Conservation (phyloP, 2,113 vertebrate species). For the Neofelis nebulosa region DNA sequence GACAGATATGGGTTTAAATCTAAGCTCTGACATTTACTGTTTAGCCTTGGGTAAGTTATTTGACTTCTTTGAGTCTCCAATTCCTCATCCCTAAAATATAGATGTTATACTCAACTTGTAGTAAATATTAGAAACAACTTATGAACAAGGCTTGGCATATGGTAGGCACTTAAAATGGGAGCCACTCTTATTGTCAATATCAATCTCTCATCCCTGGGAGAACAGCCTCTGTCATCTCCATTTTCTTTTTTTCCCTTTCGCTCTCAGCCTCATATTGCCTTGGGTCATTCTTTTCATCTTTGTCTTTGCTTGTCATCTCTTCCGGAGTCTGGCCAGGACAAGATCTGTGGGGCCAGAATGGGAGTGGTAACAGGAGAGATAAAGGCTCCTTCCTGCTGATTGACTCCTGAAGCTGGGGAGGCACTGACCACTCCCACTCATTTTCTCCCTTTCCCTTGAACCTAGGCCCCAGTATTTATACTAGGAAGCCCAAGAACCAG, state of each 20-base stretch:
- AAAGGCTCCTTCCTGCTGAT: background rate
- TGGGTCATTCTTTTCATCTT: background rate
- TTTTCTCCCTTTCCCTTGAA: background rate
- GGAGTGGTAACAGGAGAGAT: background rate
- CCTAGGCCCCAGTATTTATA: rapidly evolving
- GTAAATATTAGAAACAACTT: background rate
- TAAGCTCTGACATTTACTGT: background rate
- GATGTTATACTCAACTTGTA: background rate
- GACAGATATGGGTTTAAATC: background rate
- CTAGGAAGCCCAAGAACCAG: background rate
- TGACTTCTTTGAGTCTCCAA: background rate
- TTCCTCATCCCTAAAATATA: background rate
- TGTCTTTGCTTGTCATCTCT: background rate
- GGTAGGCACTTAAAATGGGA: background rate
- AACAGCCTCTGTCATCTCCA: background rate
- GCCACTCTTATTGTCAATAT: background rate
- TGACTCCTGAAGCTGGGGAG: background rate
- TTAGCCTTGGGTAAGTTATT: background rate
- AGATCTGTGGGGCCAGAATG: background rate
- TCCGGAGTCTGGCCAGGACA: background rate
- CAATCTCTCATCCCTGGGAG: rapidly evolving
- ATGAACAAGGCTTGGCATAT: background rate
- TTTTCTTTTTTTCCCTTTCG: background rate
- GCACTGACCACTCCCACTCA: rapidly evolving
- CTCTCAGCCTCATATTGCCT: background rate